These are phyloP conservation scores for Isaurus tuberculatus DNA, from an alignment of 92 coral and sea anemone genomes.

Conservation along the genomic window DNA sequence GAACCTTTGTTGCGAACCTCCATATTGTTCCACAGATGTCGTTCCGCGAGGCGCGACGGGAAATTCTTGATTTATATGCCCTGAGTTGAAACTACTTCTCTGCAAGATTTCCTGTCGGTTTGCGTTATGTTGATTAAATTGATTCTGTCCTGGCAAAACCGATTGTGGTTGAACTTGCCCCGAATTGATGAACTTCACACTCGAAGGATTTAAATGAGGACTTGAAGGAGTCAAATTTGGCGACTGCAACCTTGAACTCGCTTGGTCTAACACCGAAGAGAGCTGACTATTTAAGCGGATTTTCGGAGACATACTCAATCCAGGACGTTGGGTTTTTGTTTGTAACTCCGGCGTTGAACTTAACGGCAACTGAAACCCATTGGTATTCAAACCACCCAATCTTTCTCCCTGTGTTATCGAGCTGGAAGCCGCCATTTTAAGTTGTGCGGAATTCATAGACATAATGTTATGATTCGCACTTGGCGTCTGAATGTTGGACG, in stretches of 20 bases:
- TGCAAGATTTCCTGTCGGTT: conserved; percentile 80
- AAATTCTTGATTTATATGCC: conserved; percentile 73
- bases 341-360: conserved; percentile 72
- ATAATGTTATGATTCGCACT: conserved; percentile 34
- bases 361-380: conserved; percentile 86
- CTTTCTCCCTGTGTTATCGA: conserved; percentile 23
- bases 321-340: conserved; percentile 65
- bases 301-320: conserved; percentile 71
- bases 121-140: conserved; percentile 75
- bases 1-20: conserved; percentile 86
- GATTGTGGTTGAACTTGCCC: conserved; percentile 40
- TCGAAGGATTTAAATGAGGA: conserved; percentile 42
- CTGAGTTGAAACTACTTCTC: conserved; percentile 72
- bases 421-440: conserved; percentile 51
- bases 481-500: conserved; percentile 39
- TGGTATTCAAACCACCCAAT: conserved; percentile 62
- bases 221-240: conserved; percentile 48
- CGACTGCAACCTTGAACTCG: conserved; percentile 53
- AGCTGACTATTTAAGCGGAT: conserved; percentile 79
- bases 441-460: conserved; percentile 49
- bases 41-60: conserved; percentile 79
- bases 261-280: conserved; percentile 78
- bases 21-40: conserved; percentile 90
- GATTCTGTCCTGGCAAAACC: conserved; percentile 72
- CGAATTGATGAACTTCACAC: conserved; percentile 40